These are phyloP conservation scores for Simalia tracyae DNA, from an alignment of 2,797 vertebrate species.

Conservation along the genomic window DNA sequence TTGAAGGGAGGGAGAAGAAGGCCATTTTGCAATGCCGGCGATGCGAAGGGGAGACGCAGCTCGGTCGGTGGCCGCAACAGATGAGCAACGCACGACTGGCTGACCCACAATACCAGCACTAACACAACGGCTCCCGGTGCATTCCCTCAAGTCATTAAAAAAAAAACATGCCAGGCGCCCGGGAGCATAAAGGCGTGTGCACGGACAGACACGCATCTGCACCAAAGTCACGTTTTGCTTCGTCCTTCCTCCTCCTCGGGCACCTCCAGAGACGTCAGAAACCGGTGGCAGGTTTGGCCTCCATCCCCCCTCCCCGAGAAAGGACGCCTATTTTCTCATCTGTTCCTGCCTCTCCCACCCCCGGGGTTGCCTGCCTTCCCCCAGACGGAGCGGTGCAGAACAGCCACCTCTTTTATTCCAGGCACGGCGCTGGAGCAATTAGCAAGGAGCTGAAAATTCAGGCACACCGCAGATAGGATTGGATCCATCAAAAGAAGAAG, in stretches of 20 bases:
- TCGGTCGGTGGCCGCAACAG: not conserved
- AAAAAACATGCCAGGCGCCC: not conserved
- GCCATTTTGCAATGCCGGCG: not conserved
- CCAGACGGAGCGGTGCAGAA: constrained; percentile 57
- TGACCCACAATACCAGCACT: not conserved
- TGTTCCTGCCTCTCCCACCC: not conserved
- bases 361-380: constrained; percentile 23
- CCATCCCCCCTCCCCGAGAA: constrained; percentile 52
- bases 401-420: constrained; percentile 62
- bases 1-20: not conserved
- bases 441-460: constrained; percentile 67
- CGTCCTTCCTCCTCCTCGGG: not conserved
- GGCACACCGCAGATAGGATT: constrained; percentile 59
- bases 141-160: too few species aligned
- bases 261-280: constrained; percentile 19
- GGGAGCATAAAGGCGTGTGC: not conserved
- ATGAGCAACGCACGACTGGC: not conserved
- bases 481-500: constrained; percentile 47
- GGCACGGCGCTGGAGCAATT: constrained; percentile 66
- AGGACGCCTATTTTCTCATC: constrained; percentile 50
- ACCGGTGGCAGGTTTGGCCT: constrained; percentile 58
- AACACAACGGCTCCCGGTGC: not conserved
- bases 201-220: not conserved
- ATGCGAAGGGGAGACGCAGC: not conserved
- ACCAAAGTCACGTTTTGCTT: not conserved